Percentiles rank a stretch among this genome's conserved stretches.
Evolutionary conservation across 2,113 vertebrate genomes (phyloP).

Genomic region (Acanthochromis polyacanthus): DNA sequence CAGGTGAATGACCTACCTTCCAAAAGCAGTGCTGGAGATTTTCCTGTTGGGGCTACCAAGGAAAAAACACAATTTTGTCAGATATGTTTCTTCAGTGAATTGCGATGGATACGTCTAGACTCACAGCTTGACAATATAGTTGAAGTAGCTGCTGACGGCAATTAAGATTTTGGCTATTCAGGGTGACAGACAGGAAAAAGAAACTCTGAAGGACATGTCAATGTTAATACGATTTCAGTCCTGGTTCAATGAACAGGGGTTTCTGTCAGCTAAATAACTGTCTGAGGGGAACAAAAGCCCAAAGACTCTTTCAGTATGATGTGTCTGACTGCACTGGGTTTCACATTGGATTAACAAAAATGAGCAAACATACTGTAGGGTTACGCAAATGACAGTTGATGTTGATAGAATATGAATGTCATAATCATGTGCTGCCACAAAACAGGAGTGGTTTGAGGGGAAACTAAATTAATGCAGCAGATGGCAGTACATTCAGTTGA

Average conservation of each 20-base stretch:
- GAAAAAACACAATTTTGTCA: conserved; percentile 12
- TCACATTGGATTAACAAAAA: conserved; percentile 46
- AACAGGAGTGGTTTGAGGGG: not conserved
- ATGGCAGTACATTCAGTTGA: not conserved
- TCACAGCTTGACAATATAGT: not conserved
- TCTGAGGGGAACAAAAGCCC: conserved; percentile 34
- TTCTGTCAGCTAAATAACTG: conserved; percentile 62
- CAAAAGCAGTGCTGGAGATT: conserved; percentile 97
- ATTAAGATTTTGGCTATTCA: conserved; percentile 30
- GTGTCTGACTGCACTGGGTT: conserved; percentile 31
- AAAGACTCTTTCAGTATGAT: conserved; percentile 25
- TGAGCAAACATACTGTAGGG: conserved; percentile 15
- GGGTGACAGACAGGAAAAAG: conserved; percentile 10
- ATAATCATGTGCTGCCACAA: not conserved
- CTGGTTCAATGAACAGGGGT: conserved; percentile 32
- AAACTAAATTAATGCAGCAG: not conserved
- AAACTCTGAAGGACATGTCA: conserved; percentile 44
- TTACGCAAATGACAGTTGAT: conserved; percentile 13
- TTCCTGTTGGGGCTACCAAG: conserved; percentile 93
- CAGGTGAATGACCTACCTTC: conserved; percentile 87
- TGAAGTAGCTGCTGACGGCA: conserved; percentile 17
- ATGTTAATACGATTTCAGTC: conserved; percentile 43
- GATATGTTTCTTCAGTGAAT: conserved; percentile 12
- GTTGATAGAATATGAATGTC: not conserved
- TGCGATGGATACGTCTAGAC: conserved; percentile 19